Evolutionary conservation across 2,888 invertebrate genomes (phyloP), one percentile per base, ranked within the genome.

Genomic region (Ochlodes sylvanus): DNA sequence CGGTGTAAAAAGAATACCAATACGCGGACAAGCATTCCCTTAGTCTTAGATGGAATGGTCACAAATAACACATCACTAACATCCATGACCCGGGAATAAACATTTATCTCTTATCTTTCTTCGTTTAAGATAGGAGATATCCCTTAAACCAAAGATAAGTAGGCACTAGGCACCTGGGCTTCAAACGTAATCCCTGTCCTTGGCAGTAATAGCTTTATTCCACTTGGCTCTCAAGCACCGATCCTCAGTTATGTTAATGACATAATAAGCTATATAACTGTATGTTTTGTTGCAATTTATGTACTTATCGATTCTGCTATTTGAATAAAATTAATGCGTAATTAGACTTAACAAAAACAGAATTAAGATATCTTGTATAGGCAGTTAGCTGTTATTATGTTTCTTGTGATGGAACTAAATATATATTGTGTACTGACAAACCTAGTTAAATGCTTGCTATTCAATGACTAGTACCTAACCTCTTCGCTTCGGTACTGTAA

Each of bases 201-300:
- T 63, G 52, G 42, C 12, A 21, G 42, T 63, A 63, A 63, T 63
- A 32, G 55, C 63, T 63, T 63, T 63, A 63, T 63, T 55, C 42
- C 63, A 55, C 17, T 63, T 54, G 54, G 63, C 41, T 54, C 63
- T 27, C 1, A 52, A 44, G 7, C 17, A 19, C n/a, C 52, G 55
- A 55, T 55, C 63, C 63, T 21, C 3, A 63, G 55, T 55, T 27
- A 63, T 63, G 15, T 54, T 63, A 63, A 63, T 63, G 63, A 63
- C 55, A 55, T 63, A 63, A 63, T 63, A 21, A n/a, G n/a, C 41
- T 17, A 21, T 38, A 50, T 62, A 62, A 52, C 44, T 47, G 34
- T 55, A 15, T 55, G 42, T 63, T 63, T 63, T 63, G 55, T 63
- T 55, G 63, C 63, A 55, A 63, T 63, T 63, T 55, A 42, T 32